Evolutionary conservation across 2,797 vertebrate species (phyloP), one percentile per base, ranked within the genome.

Genomic region (Silurus aristotelis): DNA sequence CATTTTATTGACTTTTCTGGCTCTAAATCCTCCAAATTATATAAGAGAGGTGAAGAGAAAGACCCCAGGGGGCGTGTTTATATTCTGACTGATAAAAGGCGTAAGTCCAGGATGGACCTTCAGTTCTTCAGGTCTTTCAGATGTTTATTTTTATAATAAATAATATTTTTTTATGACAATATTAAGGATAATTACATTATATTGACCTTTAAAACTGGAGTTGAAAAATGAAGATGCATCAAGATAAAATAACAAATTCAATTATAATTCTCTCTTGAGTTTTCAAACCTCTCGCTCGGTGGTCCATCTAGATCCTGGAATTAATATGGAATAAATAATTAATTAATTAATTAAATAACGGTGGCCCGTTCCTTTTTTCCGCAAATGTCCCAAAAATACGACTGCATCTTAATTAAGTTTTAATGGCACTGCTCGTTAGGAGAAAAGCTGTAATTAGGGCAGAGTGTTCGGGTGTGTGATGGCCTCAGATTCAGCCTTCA

Each of bases 331-430:
- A 58, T 6, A 43, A 43, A 25, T 7, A 63, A 9, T 63, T n/a
- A 63, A 64, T n/a, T 14, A 63, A 63, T 25, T 25, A 48, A 15
- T 22, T 22, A 61, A 9, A 10, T 48, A 12, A 0, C 12, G 10
- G 22, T 52, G 9, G 12, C 20, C 14, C 15, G 0, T 46, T 78
- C 12, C 66, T 19, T 76, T 19, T 76, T 61, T 52, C 46, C 20
- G 52, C 38, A 83, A 85, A 61, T 8, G 71, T 80, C 75, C 72
- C 73, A 68, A 84, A 84, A 71, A 66, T 75, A 63, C 2, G 77
- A 81, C 63, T 31, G 58, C 64, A 31, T 82, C 73, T 77, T 82
- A 82, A 87, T 88, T 88, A 82, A 83, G 83, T 87, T 90, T 89
- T 90, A 87, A 85, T 87, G 87, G 80, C 83, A 46, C 38, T 43